Evolutionary conservation across 2,888 invertebrate species (phyloP).

Genomic region (Oxytorus armatus): DNA sequence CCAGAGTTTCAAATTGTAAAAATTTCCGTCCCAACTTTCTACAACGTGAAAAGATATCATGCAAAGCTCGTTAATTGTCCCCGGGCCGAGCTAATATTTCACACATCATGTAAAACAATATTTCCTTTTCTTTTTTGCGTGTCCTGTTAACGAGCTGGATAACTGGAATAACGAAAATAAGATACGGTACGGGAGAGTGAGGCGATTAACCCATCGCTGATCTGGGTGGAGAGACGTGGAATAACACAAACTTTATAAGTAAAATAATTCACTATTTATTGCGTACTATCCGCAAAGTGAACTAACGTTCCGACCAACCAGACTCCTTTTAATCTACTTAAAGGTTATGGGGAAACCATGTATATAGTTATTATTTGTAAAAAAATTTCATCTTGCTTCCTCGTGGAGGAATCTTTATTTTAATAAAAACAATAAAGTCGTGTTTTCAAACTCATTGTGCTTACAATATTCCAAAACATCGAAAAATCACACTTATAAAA

Average conservation of each 20-base stretch:
- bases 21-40: background rate
- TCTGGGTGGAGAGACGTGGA: background rate
- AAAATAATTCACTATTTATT: no score
- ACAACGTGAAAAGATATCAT: background rate
- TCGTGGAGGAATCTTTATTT: no score
- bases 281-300: no score
- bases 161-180: conserved; percentile 29
- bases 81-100: conserved; percentile 3
- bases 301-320: no score
- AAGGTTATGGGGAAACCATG: no score
- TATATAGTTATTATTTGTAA: no score
- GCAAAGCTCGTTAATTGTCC: conserved; percentile 22
- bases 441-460: no score
- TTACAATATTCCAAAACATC: no score
- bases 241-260: background rate
- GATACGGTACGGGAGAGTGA: background rate
- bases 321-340: no score
- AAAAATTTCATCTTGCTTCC: no score
- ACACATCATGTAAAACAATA: conserved; percentile 2
- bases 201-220: conserved; percentile 28
- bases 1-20: background rate
- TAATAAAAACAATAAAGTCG: no score
- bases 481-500: no score
- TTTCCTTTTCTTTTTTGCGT: conserved; percentile 11
- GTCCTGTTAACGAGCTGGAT: conserved; percentile 30